Conservation (phyloP, 2,888 invertebrate species). For the Leuctra nigra region DNA sequence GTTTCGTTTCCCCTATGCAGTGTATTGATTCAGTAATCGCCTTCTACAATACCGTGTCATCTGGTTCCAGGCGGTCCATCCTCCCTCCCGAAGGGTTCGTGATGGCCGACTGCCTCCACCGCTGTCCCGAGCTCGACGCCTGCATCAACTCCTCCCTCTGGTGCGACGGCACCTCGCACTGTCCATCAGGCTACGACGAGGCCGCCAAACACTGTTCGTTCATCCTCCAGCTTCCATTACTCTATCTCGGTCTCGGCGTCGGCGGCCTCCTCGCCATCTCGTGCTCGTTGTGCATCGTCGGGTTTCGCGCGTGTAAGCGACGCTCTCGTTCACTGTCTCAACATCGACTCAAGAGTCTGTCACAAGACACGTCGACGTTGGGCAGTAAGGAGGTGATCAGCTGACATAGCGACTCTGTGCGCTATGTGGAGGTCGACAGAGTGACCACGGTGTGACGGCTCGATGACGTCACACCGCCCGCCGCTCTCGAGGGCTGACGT, state of each 20-base stretch:
- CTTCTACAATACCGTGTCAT: too few relatives aligned
- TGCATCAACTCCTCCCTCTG: constrained; percentile 72
- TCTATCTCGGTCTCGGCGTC: constrained; percentile 54
- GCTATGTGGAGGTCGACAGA: constrained; percentile 83
- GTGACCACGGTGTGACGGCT: constrained; percentile 78
- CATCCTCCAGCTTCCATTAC: constrained; percentile 66
- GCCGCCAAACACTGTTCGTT: constrained; percentile 73
- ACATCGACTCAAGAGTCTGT: constrained; percentile 10
- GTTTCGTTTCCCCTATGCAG: too few relatives aligned
- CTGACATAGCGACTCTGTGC: constrained; percentile 94
- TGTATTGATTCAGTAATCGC: too few relatives aligned
- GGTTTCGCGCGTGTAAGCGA: constrained; percentile 20
- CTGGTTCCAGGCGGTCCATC: constrained; percentile 45
- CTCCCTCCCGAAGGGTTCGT: constrained; percentile 50
- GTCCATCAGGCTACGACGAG: constrained; percentile 75
- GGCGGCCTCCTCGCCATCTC: constrained; percentile 35
- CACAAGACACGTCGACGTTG: constrained; percentile 16
- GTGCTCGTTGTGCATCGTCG: constrained; percentile 35
- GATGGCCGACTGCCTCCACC: constrained; percentile 64
- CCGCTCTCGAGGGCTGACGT: too few relatives aligned
- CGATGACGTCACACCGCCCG: too few relatives aligned
- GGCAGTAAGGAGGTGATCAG: constrained; percentile 73
- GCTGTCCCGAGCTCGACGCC: constrained; percentile 72
- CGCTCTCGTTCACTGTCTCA: constrained; percentile 12
- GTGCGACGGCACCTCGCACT: constrained; percentile 73